Evolutionary conservation across 2,113 vertebrate genomes (phyloP).

Genomic region (Plectropomus leopardus): DNA sequence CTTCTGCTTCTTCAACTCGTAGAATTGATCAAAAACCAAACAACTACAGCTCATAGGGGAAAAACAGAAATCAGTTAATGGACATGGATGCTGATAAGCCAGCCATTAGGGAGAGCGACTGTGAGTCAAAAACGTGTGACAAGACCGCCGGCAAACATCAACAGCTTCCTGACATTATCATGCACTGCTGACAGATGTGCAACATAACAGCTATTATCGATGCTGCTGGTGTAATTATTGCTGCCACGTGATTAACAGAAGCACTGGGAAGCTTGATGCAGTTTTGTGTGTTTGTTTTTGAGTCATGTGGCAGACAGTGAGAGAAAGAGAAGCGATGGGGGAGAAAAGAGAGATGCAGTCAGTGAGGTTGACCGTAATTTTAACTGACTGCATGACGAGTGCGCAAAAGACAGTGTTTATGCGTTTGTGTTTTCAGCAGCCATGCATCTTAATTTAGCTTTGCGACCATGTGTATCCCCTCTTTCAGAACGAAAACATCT

Average conservation of each 20-base stretch:
- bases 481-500: slow-evolving; percentile 31
- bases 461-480: neutral
- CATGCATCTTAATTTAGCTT: slow-evolving; percentile 47
- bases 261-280: neutral
- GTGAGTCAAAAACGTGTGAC: neutral
- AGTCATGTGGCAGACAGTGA: neutral
- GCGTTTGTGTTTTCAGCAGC: slow-evolving; percentile 27
- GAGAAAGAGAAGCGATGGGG: neutral
- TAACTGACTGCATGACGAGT: slow-evolving; percentile 39
- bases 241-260: slow-evolving; percentile 22
- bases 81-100: slow-evolving; percentile 3
- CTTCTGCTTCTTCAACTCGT: neutral
- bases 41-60: neutral
- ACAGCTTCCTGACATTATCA: slow-evolving; percentile 37
- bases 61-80: neutral
- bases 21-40: slow-evolving; percentile 2
- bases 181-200: slow-evolving; percentile 37
- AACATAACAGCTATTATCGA: slow-evolving; percentile 21
- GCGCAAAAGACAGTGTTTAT: slow-evolving; percentile 8
- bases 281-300: slow-evolving; percentile 9
- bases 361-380: slow-evolving; percentile 48
- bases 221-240: slow-evolving; percentile 30
- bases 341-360: slow-evolving; percentile 14
- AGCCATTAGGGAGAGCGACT: slow-evolving; percentile 7
- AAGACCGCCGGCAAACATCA: slow-evolving; percentile 6